A percentile compares a stretch with the other conserved stretches of the same genome.
phyloP scores from a whole-genome alignment of 2,113 vertebrate genomes.

The Bambusicola thoracicus region DNA sequence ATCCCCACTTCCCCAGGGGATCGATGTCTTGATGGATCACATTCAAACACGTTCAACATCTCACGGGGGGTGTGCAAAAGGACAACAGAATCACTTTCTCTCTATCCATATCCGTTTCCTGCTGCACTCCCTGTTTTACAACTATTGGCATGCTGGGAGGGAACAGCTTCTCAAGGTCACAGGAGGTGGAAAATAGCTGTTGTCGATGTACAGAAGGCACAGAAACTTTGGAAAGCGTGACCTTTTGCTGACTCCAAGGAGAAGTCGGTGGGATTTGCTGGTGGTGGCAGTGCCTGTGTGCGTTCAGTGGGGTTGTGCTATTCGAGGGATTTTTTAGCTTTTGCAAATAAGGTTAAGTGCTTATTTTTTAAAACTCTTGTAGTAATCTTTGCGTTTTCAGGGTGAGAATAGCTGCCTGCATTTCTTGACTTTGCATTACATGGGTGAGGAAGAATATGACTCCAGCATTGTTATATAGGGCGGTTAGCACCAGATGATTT shows the following conservation, averaged over 20 bases:
- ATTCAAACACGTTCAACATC: conserved; percentile 78
- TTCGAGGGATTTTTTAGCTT: neutral
- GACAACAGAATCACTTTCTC: conserved; percentile 80
- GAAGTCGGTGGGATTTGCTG: neutral
- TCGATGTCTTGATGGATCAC: conserved; percentile 84
- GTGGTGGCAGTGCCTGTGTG: neutral
- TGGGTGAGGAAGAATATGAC: neutral
- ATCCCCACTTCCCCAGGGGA: conserved; percentile 72
- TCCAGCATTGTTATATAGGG: rapidly evolving
- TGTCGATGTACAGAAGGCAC: conserved; percentile 48
- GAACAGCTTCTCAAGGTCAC: conserved; percentile 80
- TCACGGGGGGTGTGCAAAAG: conserved; percentile 76
- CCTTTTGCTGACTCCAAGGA: neutral
- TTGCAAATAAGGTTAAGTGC: neutral
- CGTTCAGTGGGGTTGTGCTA: neutral
- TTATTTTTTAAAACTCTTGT: neutral
- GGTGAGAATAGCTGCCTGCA: neutral
- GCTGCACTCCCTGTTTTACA: conserved; percentile 71
- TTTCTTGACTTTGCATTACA: neutral
- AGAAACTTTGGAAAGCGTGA: neutral
- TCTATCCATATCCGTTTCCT: conserved; percentile 80
- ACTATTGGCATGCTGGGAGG: conserved; percentile 79
- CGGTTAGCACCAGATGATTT: neutral
- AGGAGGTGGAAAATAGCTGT: conserved; percentile 54
- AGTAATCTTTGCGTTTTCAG: neutral